A percentile compares a stretch with the other conserved stretches of the same genome.
phyloP scores from a whole-genome alignment of 1,140 invertebrate genomes.

The Pseudomyrmex flavicornis region DNA sequence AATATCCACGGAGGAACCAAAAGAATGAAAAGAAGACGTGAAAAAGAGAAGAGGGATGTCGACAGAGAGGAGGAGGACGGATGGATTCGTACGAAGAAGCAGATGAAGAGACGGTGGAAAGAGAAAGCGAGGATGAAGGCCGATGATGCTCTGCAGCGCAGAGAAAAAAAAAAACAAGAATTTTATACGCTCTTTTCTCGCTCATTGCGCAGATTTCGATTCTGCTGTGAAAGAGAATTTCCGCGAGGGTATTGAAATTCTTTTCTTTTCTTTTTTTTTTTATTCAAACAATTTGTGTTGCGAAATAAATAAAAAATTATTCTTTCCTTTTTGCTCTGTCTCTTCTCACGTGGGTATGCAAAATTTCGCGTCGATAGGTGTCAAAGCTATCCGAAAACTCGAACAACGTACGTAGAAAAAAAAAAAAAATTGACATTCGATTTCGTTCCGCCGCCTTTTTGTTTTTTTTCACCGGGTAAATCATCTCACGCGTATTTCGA shows the following conservation, averaged over 20 bases:
- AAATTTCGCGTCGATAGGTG: too few relatives aligned
- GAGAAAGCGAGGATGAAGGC: not conserved
- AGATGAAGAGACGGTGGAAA: not conserved
- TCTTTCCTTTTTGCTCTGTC: too few relatives aligned
- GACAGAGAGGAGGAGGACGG: constrained; percentile 46
- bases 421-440: too few relatives aligned
- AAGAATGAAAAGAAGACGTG: constrained; percentile 40
- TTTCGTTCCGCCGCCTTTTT: not conserved
- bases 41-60: not conserved
- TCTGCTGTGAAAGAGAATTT: not conserved
- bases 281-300: constrained; percentile 9
- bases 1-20: constrained; percentile 26
- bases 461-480: not conserved
- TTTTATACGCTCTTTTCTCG: not conserved
- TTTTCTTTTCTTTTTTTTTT: not conserved
- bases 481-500: not conserved
- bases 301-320: constrained; percentile 13
- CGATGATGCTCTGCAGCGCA: constrained; percentile 21
- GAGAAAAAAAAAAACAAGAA: not conserved
- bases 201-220: constrained; percentile 11
- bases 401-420: too few relatives aligned
- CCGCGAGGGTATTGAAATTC: not conserved
- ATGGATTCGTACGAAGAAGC: constrained; percentile 27
- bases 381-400: too few relatives aligned
- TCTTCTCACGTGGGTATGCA: too few relatives aligned